These are phyloP conservation scores for Diplazon laetatorius DNA, from an alignment of 2,888 invertebrate species.

Conservation along the genomic window DNA sequence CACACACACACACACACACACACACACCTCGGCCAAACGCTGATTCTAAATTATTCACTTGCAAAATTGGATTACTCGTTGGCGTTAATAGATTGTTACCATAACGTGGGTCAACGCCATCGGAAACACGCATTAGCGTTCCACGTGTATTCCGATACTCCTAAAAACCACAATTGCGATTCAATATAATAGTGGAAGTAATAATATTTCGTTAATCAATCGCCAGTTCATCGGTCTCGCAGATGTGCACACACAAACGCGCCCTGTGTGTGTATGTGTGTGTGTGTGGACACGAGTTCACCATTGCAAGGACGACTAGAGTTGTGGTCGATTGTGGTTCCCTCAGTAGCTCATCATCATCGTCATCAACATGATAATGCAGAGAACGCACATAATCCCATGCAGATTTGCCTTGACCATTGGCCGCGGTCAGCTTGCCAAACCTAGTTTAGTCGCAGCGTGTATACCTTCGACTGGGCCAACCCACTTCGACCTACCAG, in stretches of 20 bases:
- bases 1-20: no score
- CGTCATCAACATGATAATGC: conserved; percentile 48
- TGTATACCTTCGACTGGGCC: conserved; percentile 10
- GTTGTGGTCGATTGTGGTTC: conserved; percentile 15
- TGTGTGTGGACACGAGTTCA: not conserved
- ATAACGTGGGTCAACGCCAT: not conserved
- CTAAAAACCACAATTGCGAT: not conserved
- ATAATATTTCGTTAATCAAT: conserved; percentile 37
- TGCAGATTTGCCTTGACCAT: conserved; percentile 25
- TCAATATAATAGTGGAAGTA: not conserved
- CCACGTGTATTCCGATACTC: not conserved
- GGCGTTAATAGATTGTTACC: conserved; percentile 28
- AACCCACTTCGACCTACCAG: not conserved
- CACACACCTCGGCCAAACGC: not conserved
- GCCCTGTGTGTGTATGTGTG: not conserved
- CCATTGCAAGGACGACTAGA: not conserved
- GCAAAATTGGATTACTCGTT: conserved; percentile 48
- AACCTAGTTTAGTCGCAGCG: conserved; percentile 34
- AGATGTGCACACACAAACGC: not conserved
- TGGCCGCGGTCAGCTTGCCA: conserved; percentile 38
- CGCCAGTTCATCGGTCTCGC: conserved; percentile 20
- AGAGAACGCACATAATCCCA: conserved; percentile 39
- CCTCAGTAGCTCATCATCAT: conserved; percentile 41
- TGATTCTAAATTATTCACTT: conserved; percentile 47
- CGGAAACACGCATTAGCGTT: not conserved